Evolutionary conservation across 1,140 invertebrate species (phyloP).

Genomic region (Mya arenaria): DNA sequence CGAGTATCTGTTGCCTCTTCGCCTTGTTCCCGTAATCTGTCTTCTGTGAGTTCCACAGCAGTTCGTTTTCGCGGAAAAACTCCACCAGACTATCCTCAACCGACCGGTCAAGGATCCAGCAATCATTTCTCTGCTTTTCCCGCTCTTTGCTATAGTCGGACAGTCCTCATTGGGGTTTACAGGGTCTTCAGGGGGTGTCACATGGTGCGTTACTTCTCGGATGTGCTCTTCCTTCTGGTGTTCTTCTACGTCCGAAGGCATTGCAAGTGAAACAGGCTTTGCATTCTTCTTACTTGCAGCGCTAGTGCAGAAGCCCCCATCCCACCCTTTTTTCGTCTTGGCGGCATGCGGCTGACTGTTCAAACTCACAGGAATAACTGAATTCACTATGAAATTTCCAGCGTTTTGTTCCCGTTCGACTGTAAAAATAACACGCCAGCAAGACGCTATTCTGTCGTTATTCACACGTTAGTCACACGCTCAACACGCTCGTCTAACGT

Average conservation of each 20-base stretch:
- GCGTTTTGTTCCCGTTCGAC: constrained; percentile 24
- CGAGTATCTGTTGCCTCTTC: constrained; percentile 37
- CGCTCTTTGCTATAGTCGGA: constrained; percentile 43
- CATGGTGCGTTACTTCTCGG: constrained; percentile 29
- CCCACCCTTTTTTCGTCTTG: constrained; percentile 30
- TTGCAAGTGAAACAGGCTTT: no score
- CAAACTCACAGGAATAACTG: constrained; percentile 14
- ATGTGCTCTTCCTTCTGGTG: no score
- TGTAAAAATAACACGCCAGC: constrained; percentile 6
- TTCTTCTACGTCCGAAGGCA: no score
- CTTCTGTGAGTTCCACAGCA: constrained; percentile 40
- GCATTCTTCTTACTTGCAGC: no score
- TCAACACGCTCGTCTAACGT: constrained; percentile 38
- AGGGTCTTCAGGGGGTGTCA: constrained; percentile 45
- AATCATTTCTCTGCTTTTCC: constrained; percentile 34
- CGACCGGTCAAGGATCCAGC: constrained; percentile 22
- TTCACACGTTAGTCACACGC: constrained; percentile 43
- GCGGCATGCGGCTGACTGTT: constrained; percentile 24
- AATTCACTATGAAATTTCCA: constrained; percentile 25
- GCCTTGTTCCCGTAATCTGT: constrained; percentile 35
- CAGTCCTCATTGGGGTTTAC: constrained; percentile 20
- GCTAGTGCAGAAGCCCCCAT: no score
- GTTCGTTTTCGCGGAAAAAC: constrained; percentile 36
- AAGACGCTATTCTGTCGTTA: constrained; percentile 15
- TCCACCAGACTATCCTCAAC: constrained; percentile 33